Base-by-base conservation (phyloP, 2,888 invertebrate species). In the Sthenelais limicola region DNA sequence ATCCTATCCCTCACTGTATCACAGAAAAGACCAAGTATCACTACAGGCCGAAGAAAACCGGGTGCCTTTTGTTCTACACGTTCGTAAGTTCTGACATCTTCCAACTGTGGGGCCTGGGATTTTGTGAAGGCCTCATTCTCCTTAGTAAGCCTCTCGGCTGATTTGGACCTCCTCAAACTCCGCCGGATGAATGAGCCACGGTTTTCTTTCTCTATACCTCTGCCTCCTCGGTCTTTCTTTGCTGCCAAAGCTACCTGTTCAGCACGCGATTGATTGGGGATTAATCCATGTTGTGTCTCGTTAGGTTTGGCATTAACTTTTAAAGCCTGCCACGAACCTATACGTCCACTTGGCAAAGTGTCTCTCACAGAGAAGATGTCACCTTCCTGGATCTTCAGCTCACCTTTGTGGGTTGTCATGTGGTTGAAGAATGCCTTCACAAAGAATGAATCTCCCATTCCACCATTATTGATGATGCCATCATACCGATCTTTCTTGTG, bases 21-120 rank as follows among this genome's bases (percentile, higher is more conserved):
- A 69, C 76, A 77, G 73, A 80, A 80, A 3, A 78, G 69, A 33
- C 80, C 80, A 4, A 80, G 73, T 12, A 80, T 48, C 3, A 80
- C 67, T 4, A 80, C 73, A 12, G 80, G 80, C 35, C 77, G 33
- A 28, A 62, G 68, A 28, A 71, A 68, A 2, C 68, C 68, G 18
- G 74, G 48, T 4, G 73, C 38, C 33, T 52, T 35, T 47, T 77
- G 76, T 28, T 56, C 68, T 12, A 80, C 78, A 38, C 72, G 69
- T 49, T 80, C 79, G 38, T 79, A 80, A 4, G 78, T 71, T 12
- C 68, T 56, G 5, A 75, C 32, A 33, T 66, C 49, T 9, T 35
- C 66, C 21, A 67, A 2, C 15, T 28, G 73, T 12, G 38, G 56
- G 9, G 62, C 26, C 33, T 69, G 62, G 0, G 68, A 35, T 9